Evolutionary conservation across 1,140 invertebrate genomes (phyloP).

Genomic region (Drosophila prosaltans): DNA sequence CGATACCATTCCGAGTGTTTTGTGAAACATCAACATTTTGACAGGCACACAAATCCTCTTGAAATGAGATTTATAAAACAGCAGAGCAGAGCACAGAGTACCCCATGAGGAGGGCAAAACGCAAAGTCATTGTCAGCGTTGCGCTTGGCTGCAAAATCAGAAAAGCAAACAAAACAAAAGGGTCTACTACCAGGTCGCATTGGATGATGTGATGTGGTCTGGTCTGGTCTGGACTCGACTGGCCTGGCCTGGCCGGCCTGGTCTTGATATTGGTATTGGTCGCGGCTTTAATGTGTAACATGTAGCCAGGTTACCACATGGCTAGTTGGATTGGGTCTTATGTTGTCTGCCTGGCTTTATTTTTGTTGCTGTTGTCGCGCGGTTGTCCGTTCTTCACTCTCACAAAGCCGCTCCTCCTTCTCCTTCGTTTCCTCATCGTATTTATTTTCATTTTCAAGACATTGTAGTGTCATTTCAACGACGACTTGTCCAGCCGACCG

Average conservation of each 20-base stretch:
- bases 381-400: constrained; percentile 25
- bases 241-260: constrained; percentile 10
- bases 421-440: constrained; percentile 38
- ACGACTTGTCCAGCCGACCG: constrained; percentile 60
- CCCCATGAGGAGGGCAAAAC: constrained; percentile 42
- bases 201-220: constrained; percentile 9
- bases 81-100: constrained; percentile 41
- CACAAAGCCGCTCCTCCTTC: constrained; percentile 21
- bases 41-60: constrained; percentile 81
- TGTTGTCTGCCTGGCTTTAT: not conserved
- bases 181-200: constrained; percentile 32
- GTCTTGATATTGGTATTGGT: constrained; percentile 9
- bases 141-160: constrained; percentile 75
- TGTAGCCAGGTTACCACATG: constrained; percentile 62
- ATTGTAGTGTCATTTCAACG: constrained; percentile 80
- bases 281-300: constrained; percentile 74
- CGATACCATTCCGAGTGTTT: constrained; percentile 60
- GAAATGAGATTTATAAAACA: constrained; percentile 81
- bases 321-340: constrained; percentile 22
- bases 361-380: constrained; percentile 45
- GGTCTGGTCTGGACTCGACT: not conserved
- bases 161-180: constrained; percentile 72
- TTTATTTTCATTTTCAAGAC: constrained; percentile 79
- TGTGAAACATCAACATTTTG: constrained; percentile 82
- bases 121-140: constrained; percentile 78